Conservation (phyloP, 2,113 vertebrate species). For the Motacilla alba region DNA sequence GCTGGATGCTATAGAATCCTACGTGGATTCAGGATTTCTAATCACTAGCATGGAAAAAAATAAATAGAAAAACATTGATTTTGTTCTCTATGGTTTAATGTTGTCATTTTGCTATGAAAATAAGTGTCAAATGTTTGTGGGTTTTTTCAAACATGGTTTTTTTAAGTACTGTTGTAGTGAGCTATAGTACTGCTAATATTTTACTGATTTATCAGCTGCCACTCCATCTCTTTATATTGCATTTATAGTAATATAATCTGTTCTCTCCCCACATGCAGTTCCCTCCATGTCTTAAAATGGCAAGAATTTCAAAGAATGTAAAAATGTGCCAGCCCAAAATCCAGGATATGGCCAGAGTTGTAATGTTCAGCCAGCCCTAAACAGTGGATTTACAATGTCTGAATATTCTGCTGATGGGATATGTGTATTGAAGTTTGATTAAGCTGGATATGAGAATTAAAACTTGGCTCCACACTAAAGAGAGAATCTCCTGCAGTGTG, state of each 20-base stretch:
- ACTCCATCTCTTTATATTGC: neutral
- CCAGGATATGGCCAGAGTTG: neutral
- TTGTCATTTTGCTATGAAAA: neutral
- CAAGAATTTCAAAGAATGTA: neutral
- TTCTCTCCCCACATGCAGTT: neutral
- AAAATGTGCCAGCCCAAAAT: neutral
- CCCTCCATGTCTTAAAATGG: neutral
- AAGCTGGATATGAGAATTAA: slow-evolving; percentile 61
- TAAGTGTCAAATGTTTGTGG: neutral
- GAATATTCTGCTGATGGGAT: slow-evolving; percentile 22
- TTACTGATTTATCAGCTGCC: slow-evolving; percentile 10
- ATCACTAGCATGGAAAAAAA: neutral
- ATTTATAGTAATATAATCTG: neutral
- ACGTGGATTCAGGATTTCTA: neutral
- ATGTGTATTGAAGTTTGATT: slow-evolving; percentile 57
- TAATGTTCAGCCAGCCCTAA: neutral
- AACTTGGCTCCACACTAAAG: slow-evolving; percentile 46
- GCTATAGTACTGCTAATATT: neutral
- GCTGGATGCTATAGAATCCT: neutral
- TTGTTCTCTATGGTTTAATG: neutral
- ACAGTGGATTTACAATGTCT: slow-evolving; percentile 32
- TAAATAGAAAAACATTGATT: neutral
- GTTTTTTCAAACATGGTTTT: neutral
- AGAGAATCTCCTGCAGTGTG: slow-evolving; percentile 59
- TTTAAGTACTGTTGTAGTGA: neutral